These are phyloP conservation scores for Podilymbus podiceps DNA, from an alignment of 2,113 vertebrate species.

Conservation along the genomic window DNA sequence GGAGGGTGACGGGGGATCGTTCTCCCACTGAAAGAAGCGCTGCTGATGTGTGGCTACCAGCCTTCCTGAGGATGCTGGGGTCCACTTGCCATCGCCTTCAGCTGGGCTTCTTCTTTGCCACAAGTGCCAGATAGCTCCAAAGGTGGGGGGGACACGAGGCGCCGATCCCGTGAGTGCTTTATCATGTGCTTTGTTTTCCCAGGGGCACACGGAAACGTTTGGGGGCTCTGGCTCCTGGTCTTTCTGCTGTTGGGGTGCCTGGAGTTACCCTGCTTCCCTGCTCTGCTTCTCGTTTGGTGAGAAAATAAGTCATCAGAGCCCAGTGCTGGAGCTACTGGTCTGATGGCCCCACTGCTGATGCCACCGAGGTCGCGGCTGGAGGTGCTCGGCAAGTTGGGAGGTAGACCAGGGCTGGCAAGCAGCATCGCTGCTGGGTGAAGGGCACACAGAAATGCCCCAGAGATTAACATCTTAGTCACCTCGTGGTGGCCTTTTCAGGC, in stretches of 20 bases:
- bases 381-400: not conserved
- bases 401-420: not conserved
- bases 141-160: accelerated
- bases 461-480: not conserved
- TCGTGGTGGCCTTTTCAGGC: not conserved
- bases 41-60: not conserved
- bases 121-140: not conserved
- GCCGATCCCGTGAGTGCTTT: not conserved
- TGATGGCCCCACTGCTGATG: not conserved
- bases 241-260: not conserved
- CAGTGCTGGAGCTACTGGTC: not conserved
- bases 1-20: accelerated
- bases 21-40: accelerated
- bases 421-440: not conserved
- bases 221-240: not conserved
- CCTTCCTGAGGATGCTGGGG: not conserved
- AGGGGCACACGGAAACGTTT: not conserved
- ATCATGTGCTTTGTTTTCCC: not conserved
- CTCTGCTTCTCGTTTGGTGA: not conserved
- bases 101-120: not conserved
- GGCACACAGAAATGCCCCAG: too few relatives aligned
- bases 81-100: accelerated
- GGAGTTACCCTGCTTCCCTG: not conserved
- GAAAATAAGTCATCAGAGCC: not conserved
- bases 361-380: accelerated